phyloP scores from a whole-genome alignment of 2,113 vertebrate species.

The Gorsachius goisagi region DNA sequence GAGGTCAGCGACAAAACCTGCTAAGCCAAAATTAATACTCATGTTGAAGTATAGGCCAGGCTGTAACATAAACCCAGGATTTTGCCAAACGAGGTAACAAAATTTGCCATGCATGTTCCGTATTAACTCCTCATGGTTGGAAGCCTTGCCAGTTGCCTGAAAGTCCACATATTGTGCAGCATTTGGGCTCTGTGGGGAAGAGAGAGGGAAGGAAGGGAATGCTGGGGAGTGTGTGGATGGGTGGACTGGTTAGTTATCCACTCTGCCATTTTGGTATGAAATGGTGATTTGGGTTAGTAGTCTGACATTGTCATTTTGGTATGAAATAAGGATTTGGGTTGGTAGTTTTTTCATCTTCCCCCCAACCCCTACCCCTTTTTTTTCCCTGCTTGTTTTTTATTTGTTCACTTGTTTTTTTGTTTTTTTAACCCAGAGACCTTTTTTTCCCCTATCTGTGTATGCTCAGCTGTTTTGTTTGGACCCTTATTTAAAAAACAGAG shows the following conservation, averaged over 20 bases:
- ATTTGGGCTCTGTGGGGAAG: neutral
- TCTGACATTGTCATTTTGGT: neutral
- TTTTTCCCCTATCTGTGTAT: neutral
- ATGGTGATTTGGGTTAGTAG: neutral
- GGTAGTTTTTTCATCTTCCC: neutral
- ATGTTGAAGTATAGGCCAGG: neutral
- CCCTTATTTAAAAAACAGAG: neutral
- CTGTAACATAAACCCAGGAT: neutral
- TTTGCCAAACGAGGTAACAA: neutral
- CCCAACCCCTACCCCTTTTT: too few species aligned
- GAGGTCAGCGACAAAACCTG: neutral
- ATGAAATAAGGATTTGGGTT: neutral
- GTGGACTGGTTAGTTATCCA: neutral
- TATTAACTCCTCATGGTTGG: neutral
- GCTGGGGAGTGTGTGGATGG: neutral
- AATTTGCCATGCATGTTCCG: neutral
- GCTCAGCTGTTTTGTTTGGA: neutral
- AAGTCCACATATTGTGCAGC: neutral
- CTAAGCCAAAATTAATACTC: neutral
- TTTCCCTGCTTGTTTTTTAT: neutral
- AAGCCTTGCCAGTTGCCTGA: neutral
- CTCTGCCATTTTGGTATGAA: neutral
- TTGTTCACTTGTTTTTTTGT: too few species aligned
- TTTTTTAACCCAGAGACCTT: neutral
- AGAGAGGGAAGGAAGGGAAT: neutral